These are phyloP conservation scores for Drosophila flavopinicola DNA, from an alignment of 2,888 invertebrate species.

Conservation along the genomic window DNA sequence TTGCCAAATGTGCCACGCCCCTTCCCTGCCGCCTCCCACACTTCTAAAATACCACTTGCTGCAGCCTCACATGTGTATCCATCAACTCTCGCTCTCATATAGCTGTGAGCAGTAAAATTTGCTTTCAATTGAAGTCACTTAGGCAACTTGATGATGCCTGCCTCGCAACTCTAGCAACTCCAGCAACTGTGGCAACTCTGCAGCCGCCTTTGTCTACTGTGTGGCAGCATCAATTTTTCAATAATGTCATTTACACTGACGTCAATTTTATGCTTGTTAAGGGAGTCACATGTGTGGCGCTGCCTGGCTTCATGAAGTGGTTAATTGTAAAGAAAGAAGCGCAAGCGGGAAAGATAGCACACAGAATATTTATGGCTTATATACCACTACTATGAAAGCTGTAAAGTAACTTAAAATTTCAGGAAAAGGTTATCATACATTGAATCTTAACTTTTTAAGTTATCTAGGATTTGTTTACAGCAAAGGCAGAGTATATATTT, in stretches of 20 bases:
- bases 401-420: no score
- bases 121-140: slow-evolving; percentile 61
- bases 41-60: slow-evolving; percentile 31
- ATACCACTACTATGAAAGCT: no score
- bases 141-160: slow-evolving; percentile 42
- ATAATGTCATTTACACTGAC: slow-evolving; percentile 23
- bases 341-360: neutral
- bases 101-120: slow-evolving; percentile 42
- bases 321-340: slow-evolving; percentile 11
- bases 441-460: no score
- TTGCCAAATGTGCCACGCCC: slow-evolving; percentile 42
- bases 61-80: slow-evolving; percentile 35
- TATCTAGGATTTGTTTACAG: no score
- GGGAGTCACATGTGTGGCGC: neutral
- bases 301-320: neutral
- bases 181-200: neutral
- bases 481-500: no score
- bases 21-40: neutral
- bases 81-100: slow-evolving; percentile 30
- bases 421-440: no score
- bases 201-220: neutral
- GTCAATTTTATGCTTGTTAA: neutral
- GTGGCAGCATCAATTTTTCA: slow-evolving; percentile 21
- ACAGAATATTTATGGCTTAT: no score
- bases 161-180: slow-evolving; percentile 7